Evolutionary conservation across 2,797 vertebrate genomes (phyloP), one percentile per base, ranked within the genome.

Genomic region (Octomys mimax): DNA sequence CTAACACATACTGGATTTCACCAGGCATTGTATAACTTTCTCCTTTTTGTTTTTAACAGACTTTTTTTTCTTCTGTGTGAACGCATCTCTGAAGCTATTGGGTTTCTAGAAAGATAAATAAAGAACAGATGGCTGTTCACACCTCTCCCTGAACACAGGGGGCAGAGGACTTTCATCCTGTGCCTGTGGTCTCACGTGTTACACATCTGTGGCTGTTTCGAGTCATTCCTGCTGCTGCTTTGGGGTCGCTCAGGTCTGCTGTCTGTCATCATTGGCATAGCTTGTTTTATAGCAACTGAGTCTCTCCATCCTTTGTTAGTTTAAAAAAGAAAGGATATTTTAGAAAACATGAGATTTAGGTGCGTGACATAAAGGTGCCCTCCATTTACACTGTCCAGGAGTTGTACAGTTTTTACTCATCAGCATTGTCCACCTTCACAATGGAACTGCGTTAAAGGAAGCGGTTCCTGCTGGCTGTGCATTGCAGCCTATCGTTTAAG

Each of bases 171-270:
- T 98, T 97, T 92, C 89, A 92, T 95, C 24, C 5, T 59, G 87
- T 84, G 92, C 82, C 81, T 59, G 22, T 92, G 92, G 78, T 89
- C 62, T 98, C 96, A 97, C 97, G 93, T 97, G 97, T 94, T 91
- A 59, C 96, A 97, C 97, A 98, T 96, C 95, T 98, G 98, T 96
- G 96, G 19, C 71, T 95, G 95, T 95, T 62, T 95, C 96, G 79
- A 96, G 80, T 57, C 4, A 79, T 36, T 64, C 10, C 83, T 88
- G 54, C 89, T 97, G 89, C 61, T 89, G 61, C 73, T 54, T 96
- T 96, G 89, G 82, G 95, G 84, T 88, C 94, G 83, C 86, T 92
- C 86, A 64, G 95, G 78, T 95, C 96, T 92, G 75, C 33, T 93
- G 9, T 96, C 95, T 92, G 89, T 78, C 92, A 46, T 80, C 87